Evolutionary conservation across 2,113 vertebrate genomes (phyloP).

Genomic region (Castor canadensis): DNA sequence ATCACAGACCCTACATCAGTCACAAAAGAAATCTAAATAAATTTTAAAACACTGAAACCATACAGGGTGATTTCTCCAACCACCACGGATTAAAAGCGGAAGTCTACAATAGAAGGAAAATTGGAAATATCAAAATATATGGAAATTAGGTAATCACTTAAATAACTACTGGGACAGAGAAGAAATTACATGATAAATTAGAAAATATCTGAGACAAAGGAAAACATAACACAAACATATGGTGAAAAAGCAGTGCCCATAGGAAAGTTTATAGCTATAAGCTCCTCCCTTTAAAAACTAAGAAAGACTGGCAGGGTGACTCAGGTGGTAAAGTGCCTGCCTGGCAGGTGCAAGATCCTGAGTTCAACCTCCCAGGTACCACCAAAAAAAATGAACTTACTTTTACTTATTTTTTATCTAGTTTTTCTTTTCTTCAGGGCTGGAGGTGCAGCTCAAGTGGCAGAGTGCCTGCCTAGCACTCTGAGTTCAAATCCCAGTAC

Average conservation of each 20-base stretch:
- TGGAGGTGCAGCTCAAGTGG: too few relatives aligned
- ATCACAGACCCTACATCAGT: not conserved
- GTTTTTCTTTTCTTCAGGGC: too few relatives aligned
- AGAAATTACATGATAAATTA: not conserved
- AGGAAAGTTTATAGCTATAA: not conserved
- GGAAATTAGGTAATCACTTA: not conserved
- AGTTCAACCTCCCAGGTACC: too few relatives aligned
- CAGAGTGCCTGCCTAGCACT: too few relatives aligned
- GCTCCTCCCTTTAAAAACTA: too few relatives aligned
- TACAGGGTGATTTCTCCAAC: not conserved
- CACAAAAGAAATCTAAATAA: not conserved
- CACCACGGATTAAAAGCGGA: not conserved
- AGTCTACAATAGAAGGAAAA: not conserved
- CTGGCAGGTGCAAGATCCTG: too few relatives aligned
- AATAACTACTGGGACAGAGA: not conserved
- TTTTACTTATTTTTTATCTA: too few relatives aligned
- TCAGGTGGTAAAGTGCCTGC: too few relatives aligned
- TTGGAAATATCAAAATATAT: not conserved
- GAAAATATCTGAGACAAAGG: not conserved
- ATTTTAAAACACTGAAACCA: not conserved
- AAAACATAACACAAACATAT: slow-evolving; percentile 29
- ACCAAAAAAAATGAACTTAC: too few relatives aligned
- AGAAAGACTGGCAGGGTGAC: too few relatives aligned
- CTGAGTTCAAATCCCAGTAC: too few relatives aligned
- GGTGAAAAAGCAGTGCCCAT: not conserved